Percentiles rank a stretch among this genome's conserved stretches.
Evolutionary conservation across 2,113 vertebrate genomes (phyloP).

Genomic region (Gorsachius goisagi): DNA sequence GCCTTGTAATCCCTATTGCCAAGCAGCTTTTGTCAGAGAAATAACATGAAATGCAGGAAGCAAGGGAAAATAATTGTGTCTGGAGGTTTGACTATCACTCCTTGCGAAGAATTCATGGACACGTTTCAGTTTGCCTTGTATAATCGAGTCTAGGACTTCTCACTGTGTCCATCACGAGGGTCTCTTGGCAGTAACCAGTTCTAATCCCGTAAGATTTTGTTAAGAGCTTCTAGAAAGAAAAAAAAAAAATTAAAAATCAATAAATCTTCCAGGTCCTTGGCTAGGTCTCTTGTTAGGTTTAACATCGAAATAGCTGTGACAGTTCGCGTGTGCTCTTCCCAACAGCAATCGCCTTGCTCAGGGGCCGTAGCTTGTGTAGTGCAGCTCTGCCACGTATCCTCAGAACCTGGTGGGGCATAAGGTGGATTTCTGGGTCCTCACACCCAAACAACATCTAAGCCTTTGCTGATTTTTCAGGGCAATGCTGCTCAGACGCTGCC

Average conservation of each 20-base stretch:
- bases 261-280: not conserved
- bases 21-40: conserved; percentile 13
- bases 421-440: not conserved
- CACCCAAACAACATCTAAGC: not conserved
- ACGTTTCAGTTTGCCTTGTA: not conserved
- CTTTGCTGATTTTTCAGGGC: not conserved
- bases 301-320: not conserved
- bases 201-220: conserved; percentile 9
- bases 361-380: not conserved
- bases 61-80: not conserved
- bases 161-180: not conserved
- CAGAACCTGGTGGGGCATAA: not conserved
- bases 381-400: not conserved
- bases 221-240: not conserved
- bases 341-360: fast-evolving
- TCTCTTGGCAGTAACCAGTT: conserved; percentile 30
- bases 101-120: not conserved
- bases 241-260: not conserved
- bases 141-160: not conserved
- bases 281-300: not conserved
- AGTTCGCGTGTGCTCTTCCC: fast-evolving
- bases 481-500: not conserved
- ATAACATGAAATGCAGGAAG: not conserved
- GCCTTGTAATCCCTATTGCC: conserved; percentile 26
- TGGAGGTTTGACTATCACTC: not conserved